Conservation (phyloP, 2,888 invertebrate species). For the Gortyna flavago region DNA sequence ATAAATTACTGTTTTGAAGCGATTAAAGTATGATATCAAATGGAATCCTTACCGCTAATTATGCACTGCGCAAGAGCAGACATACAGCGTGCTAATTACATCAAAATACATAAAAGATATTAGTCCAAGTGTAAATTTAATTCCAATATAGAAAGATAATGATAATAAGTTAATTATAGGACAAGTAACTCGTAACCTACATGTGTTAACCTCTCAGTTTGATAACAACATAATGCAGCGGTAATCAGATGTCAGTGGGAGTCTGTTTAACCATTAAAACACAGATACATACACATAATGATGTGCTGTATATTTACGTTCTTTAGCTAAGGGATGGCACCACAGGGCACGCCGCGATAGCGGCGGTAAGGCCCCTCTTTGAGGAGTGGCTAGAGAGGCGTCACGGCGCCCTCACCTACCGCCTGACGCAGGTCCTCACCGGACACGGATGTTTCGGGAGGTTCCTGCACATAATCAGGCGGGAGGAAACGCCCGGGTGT, state of each 20-base stretch:
- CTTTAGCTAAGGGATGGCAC: conserved; percentile 15
- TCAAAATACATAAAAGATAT: background rate
- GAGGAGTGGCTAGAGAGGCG: too few relatives aligned
- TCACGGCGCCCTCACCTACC: too few relatives aligned
- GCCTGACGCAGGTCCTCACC: too few relatives aligned
- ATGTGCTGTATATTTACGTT: conserved; percentile 14
- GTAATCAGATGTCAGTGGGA: conserved; percentile 48
- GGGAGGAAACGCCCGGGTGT: too few relatives aligned
- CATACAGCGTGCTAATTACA: background rate
- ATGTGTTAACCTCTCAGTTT: conserved; percentile 57
- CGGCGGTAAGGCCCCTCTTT: too few relatives aligned
- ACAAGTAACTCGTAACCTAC: conserved; percentile 57
- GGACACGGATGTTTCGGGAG: too few relatives aligned
- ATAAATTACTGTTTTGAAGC: background rate
- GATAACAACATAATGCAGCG: conserved; percentile 51
- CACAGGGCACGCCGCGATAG: too few relatives aligned
- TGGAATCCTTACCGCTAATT: background rate
- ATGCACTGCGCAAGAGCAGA: background rate
- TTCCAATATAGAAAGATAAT: conserved; percentile 5
- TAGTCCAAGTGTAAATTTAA: background rate
- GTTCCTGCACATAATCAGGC: too few relatives aligned
- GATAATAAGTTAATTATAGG: conserved; percentile 24
- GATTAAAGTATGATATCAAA: background rate
- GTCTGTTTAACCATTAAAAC: conserved; percentile 49
- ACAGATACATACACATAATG: background rate